Conservation (phyloP, 2,113 vertebrate species). For the Pluvialis apricaria region DNA sequence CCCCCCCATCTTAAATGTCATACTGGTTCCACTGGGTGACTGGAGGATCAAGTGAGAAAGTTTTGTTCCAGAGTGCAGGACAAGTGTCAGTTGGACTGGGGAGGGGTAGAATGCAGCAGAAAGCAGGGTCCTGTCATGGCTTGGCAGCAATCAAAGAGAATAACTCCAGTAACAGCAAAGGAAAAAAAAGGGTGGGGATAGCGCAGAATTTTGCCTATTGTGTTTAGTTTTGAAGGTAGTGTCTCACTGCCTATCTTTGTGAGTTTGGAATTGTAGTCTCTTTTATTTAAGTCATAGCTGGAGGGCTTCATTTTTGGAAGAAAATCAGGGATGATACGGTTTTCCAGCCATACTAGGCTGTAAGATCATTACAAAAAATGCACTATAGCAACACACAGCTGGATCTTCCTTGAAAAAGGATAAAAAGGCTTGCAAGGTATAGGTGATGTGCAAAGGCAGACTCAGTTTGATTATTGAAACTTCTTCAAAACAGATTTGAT, state of each 20-base stretch:
- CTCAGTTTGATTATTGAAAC: background rate
- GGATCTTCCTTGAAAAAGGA: background rate
- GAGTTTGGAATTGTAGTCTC: background rate
- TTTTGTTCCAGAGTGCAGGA: background rate
- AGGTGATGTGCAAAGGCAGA: background rate
- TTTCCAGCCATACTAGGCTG: background rate
- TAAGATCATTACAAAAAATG: background rate
- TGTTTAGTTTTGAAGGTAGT: background rate
- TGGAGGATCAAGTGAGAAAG: background rate
- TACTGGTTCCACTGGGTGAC: background rate
- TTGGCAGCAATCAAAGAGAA: background rate
- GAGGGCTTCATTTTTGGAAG: background rate
- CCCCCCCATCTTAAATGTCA: background rate
- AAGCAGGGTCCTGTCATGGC: background rate
- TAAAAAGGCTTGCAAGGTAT: background rate
- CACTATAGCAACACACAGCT: background rate
- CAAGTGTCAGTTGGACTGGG: background rate
- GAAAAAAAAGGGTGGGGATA: background rate
- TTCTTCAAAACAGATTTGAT: background rate
- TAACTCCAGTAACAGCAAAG: background rate
- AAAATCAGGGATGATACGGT: background rate
- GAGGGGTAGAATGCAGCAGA: background rate
- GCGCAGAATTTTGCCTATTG: background rate
- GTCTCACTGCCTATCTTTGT: background rate
- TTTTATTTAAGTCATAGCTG: background rate